Conservation (phyloP, 2,797 vertebrate species). For the Limnodromus scolopaceus region DNA sequence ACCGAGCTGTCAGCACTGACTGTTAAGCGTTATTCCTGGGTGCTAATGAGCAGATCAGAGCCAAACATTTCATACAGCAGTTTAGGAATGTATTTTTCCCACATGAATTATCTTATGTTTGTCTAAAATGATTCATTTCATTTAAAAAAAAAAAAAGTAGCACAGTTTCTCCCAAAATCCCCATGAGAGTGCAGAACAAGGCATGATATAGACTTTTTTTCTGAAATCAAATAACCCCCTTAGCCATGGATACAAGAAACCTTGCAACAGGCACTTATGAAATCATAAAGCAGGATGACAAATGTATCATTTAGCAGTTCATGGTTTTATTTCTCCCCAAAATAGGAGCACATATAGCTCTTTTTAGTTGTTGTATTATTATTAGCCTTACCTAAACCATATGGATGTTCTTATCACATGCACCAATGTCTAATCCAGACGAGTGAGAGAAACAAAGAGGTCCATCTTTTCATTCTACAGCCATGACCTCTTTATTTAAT, state of each 20-base stretch:
- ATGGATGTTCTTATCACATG: not conserved
- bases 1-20: not conserved
- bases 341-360: not conserved
- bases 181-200: not conserved
- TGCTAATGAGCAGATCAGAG: constrained; percentile 34
- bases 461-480: not conserved
- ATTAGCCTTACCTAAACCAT: not conserved
- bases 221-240: not conserved
- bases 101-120: not conserved
- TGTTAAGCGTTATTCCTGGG: not conserved
- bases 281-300: not conserved
- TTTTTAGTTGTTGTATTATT: not conserved
- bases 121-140: not conserved
- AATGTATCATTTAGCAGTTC: not conserved
- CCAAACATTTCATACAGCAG: not conserved
- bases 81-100: constrained; percentile 21
- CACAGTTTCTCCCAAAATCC: not conserved
- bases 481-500: not conserved
- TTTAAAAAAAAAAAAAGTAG: not conserved
- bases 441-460: not conserved
- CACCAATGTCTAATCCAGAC: not conserved
- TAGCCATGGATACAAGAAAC: not conserved
- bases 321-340: not conserved
- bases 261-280: not conserved
- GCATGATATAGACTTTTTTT: not conserved